These are phyloP conservation scores for Rhopilema esculentum DNA, from an alignment of 30 jellyfish, hydroid and myxozoan species.

Conservation along the genomic window DNA sequence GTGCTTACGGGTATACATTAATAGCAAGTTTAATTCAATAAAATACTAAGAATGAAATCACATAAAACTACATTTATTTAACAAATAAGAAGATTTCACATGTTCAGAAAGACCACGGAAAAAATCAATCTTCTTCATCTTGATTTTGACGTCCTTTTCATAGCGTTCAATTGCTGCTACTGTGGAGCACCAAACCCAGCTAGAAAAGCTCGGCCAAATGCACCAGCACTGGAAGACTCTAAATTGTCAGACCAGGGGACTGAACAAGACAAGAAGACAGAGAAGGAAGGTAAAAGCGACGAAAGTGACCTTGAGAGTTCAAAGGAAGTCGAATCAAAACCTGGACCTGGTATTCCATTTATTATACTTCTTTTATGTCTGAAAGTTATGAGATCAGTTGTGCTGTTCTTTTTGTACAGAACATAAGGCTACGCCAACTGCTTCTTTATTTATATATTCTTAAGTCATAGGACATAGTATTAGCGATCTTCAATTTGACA, in stretches of 20 bases:
- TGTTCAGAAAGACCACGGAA: no score
- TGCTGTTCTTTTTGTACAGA: no score
- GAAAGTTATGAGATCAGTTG: no score
- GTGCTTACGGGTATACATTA: no score
- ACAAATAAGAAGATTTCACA: no score
- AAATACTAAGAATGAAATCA: no score
- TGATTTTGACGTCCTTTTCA: not conserved
- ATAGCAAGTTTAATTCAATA: no score
- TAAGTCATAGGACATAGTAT: no score
- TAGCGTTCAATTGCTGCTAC: constrained; percentile 94
- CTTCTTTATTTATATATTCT: no score
- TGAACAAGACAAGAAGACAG: constrained; percentile 28
- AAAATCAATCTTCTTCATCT: not conserved
- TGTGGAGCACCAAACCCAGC: constrained; percentile 88
- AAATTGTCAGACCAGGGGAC: constrained; percentile 45
- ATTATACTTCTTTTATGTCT: no score
- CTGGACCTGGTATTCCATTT: not conserved
- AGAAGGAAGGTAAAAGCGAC: constrained; percentile 2
- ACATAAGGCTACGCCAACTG: no score
- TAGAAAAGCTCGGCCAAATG: constrained; percentile 71
- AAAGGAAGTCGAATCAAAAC: not conserved
- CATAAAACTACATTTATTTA: no score
- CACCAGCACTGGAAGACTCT: constrained; percentile 80
- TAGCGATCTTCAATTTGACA: not conserved
- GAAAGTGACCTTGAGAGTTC: constrained; percentile 28